These are phyloP conservation scores for Papilio dardanus DNA, from an alignment of 1,140 invertebrate genomes.

Conservation along the genomic window DNA sequence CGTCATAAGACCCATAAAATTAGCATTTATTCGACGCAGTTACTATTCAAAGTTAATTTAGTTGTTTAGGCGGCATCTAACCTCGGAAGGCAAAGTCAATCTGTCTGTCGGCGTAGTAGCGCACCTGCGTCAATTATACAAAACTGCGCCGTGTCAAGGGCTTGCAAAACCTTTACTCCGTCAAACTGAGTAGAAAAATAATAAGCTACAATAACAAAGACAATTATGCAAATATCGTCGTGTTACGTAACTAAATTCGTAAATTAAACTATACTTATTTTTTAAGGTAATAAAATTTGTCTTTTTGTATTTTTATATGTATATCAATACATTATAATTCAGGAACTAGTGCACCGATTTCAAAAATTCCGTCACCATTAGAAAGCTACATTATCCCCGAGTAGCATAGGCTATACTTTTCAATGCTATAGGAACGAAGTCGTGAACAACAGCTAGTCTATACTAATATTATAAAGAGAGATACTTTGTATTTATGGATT, in stretches of 20 bases:
- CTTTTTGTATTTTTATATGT: no score
- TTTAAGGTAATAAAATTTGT: no score
- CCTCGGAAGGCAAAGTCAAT: constrained; percentile 17
- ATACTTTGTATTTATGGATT: no score
- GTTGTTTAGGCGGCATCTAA: constrained; percentile 14
- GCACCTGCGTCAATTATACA: constrained; percentile 30
- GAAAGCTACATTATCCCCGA: no score
- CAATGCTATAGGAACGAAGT: no score
- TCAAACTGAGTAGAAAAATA: neutral
- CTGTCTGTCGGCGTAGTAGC: constrained; percentile 16
- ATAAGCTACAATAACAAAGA: neutral
- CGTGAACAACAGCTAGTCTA: no score
- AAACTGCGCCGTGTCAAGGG: constrained; percentile 7
- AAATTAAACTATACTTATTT: no score
- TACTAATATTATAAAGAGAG: no score
- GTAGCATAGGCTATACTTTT: no score
- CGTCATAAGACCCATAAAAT: neutral
- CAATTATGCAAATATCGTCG: neutral
- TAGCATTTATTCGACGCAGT: neutral
- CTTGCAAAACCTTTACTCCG: neutral
- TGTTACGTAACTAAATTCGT: neutral
- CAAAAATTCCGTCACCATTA: no score
- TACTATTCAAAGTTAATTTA: constrained; percentile 17
- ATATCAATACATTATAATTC: no score
- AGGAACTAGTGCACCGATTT: no score